phyloP scores from a whole-genome alignment of 2,113 vertebrate genomes.

The Xiphophorus couchianus region DNA sequence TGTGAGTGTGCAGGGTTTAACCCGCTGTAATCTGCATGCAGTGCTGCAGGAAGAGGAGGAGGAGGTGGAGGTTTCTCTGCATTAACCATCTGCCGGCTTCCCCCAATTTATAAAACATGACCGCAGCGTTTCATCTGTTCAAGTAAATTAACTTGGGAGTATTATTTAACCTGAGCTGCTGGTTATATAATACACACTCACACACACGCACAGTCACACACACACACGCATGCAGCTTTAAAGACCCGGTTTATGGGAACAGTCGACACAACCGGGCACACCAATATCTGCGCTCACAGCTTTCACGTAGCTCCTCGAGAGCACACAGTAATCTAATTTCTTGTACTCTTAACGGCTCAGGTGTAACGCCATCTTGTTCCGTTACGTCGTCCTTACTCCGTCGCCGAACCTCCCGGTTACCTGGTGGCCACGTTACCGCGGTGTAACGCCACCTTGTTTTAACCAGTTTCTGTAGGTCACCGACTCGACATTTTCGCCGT shows the following conservation, averaged over 20 bases:
- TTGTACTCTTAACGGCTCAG: neutral
- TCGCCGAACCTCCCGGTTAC: neutral
- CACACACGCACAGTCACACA: neutral
- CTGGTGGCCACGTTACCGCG: neutral
- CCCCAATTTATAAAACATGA: conserved; percentile 54
- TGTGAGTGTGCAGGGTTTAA: conserved; percentile 15
- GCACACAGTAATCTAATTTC: conserved; percentile 9
- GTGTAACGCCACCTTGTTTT: neutral
- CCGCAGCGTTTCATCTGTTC: conserved; percentile 8
- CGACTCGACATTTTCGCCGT: neutral
- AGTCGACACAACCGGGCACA: neutral
- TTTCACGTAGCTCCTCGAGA: neutral
- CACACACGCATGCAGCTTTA: neutral
- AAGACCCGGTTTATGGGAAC: conserved; percentile 3
- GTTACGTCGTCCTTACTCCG: neutral
- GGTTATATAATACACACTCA: conserved; percentile 39
- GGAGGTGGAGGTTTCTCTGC: conserved; percentile 16
- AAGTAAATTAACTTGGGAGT: conserved; percentile 9
- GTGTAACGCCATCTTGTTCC: conserved; percentile 36
- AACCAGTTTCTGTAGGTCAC: too few relatives aligned
- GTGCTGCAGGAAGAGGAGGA: conserved; percentile 8
- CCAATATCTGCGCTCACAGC: neutral
- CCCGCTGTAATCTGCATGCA: conserved; percentile 60
- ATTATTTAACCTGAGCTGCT: conserved; percentile 36
- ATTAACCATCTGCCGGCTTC: conserved; percentile 68